Conservation (phyloP, 2,888 invertebrate species). For the Campaea margaritaria region DNA sequence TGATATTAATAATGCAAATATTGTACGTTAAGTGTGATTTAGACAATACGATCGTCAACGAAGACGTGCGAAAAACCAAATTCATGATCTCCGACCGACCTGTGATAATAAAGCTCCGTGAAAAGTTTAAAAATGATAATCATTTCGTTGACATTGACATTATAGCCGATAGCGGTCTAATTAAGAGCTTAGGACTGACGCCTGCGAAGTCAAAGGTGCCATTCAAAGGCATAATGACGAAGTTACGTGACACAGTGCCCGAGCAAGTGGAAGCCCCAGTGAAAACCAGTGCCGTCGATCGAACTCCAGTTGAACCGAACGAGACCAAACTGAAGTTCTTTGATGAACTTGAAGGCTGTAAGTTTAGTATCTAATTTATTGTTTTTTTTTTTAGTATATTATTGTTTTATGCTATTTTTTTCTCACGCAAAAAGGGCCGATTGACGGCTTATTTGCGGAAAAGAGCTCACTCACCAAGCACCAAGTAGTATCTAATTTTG, state of each 20-base stretch:
- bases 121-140: slow-evolving; percentile 35
- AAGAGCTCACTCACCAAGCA: too few species aligned
- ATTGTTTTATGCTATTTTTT: too few species aligned
- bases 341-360: slow-evolving; percentile 89
- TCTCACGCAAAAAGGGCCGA: too few species aligned
- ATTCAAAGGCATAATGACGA: slow-evolving; percentile 27
- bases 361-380: slow-evolving; percentile 81
- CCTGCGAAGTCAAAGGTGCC: slow-evolving; percentile 56
- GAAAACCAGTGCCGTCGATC: slow-evolving; percentile 34
- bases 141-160: slow-evolving; percentile 63
- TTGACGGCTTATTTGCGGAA: too few species aligned
- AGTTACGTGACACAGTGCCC: slow-evolving; percentile 24
- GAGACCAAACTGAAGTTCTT: slow-evolving; percentile 86
- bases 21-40: slow-evolving; percentile 50
- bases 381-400: too few species aligned
- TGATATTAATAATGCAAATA: slow-evolving; percentile 52
- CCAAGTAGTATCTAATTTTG: too few species aligned
- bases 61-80: slow-evolving; percentile 58
- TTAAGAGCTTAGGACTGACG: slow-evolving; percentile 72
- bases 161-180: slow-evolving; percentile 65
- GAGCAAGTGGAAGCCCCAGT: slow-evolving; percentile 37
- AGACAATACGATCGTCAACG: slow-evolving; percentile 46
- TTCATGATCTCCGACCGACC: slow-evolving; percentile 52
- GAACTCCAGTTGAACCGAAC: slow-evolving; percentile 12
- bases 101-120: slow-evolving; percentile 56